Evolutionary conservation across 2,113 vertebrate genomes (phyloP).

Genomic region (Salminus brasiliensis): DNA sequence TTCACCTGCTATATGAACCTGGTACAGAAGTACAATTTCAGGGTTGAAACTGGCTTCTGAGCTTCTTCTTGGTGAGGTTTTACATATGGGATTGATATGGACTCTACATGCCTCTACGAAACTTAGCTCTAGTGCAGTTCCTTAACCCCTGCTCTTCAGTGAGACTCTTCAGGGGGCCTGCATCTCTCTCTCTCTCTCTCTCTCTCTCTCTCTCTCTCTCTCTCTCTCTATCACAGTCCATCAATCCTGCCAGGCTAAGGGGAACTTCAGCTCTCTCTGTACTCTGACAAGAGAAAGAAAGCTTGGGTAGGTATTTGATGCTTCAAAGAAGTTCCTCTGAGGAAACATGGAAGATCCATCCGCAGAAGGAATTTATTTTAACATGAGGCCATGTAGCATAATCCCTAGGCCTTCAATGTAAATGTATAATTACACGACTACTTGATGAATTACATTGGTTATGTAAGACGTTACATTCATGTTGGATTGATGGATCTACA

Average conservation of each 20-base stretch:
- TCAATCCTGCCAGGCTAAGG: conserved; percentile 32
- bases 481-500: no score
- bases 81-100: conserved; percentile 31
- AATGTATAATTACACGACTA: no score
- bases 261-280: conserved; percentile 6
- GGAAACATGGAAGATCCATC: neutral
- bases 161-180: conserved; percentile 22
- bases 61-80: conserved; percentile 6
- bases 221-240: conserved; percentile 40
- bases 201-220: conserved; percentile 24
- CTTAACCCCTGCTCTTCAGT: conserved; percentile 11
- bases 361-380: neutral
- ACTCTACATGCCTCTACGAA: neutral
- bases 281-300: neutral
- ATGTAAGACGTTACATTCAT: no score
- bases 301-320: conserved; percentile 5
- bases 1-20: conserved; percentile 13
- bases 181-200: neutral
- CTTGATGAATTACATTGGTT: neutral
- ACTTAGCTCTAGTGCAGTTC: conserved; percentile 14
- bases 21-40: neutral
- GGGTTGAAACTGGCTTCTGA: conserved; percentile 22
- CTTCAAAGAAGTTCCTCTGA: neutral
- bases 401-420: no score
- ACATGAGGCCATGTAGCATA: neutral